Conservation (phyloP, 2,888 invertebrate species). For the Cepaea hortensis region DNA sequence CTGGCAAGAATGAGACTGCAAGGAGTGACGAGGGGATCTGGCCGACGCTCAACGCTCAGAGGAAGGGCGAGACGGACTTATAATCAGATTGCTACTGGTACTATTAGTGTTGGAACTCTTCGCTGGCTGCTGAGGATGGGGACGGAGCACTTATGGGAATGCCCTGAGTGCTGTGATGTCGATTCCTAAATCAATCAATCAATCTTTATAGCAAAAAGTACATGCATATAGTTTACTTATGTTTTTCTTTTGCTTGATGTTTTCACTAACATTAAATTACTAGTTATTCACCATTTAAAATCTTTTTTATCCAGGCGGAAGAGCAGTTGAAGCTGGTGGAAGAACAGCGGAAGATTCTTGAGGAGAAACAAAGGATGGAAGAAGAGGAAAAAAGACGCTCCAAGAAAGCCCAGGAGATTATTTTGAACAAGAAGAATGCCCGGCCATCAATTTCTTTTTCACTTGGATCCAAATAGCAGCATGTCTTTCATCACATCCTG, state of each 20-base stretch:
- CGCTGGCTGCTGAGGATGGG: no score
- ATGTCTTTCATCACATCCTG: not conserved
- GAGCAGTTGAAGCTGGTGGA: conserved; percentile 96
- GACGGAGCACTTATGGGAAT: no score
- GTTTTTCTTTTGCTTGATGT: not conserved
- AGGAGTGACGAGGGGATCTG: no score
- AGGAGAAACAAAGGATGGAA: conserved; percentile 92
- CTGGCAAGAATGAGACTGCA: no score
- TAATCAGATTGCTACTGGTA: no score
- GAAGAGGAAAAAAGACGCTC: conserved; percentile 94
- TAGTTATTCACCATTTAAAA: not conserved
- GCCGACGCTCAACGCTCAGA: no score
- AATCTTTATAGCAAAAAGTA: not conserved
- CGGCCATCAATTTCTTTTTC: conserved; percentile 93
- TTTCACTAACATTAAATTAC: not conserved
- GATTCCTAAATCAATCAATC: no score
- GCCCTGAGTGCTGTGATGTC: no score
- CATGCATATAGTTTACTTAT: not conserved
- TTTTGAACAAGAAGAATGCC: conserved; percentile 93
- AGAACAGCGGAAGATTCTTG: conserved; percentile 93
- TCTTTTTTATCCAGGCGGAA: conserved; percentile 85
- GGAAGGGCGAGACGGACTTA: no score
- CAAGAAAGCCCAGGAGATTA: conserved; percentile 97
- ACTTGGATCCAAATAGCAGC: conserved; percentile 56
- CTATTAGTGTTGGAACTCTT: no score